Evolutionary conservation across 1,140 invertebrate species (phyloP), one percentile per base, ranked within the genome.

Genomic region (Araneus ventricosus): DNA sequence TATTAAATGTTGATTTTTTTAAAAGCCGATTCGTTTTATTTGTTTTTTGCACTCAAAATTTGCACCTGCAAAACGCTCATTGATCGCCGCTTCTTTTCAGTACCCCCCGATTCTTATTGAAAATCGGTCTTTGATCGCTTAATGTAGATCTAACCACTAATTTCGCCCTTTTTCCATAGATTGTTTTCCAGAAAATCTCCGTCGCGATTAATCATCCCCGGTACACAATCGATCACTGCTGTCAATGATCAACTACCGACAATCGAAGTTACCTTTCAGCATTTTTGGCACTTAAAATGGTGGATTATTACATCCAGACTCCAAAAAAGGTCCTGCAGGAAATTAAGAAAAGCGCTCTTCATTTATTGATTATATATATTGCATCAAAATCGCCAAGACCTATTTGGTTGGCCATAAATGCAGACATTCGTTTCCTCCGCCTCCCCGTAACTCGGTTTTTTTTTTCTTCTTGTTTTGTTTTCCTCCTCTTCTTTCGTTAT

Each of bases 121-220:
- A 82, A 45, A 52, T 82, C 41, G 24, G 24, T 41, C 30, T 52
- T 45, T 82, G 41, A 82, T 82, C 22, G 80, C 80, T 82, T 82
- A 82, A 82, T 82, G 80, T 82, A 82, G 80, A 82, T 82, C 39
- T 82, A 82, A 82, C 80, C 80, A 45, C 41, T 82, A 52, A 82
- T 82, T 82, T 82, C n/a, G 39, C 10, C 39, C 80, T 82, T 82
- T 82, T 82, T 52, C 80, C n/a, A 30, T 52, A 41, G 80, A 82
- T 82, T 82, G 80, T 82, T 45, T 52, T 52, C 41, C 80, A 45
- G 80, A 82, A 82, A 82, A 82, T 52, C 80, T 45, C 39, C 80
- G 22, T 22, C 7, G 80, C 24, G 80, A 82, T 82, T 82, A 82
- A 82, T 82, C 80, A 82, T 82, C 41, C 6, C 80, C 41, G n/a